Evolutionary conservation across 1,140 invertebrate genomes (phyloP).

Genomic region (Chymomyza costata): DNA sequence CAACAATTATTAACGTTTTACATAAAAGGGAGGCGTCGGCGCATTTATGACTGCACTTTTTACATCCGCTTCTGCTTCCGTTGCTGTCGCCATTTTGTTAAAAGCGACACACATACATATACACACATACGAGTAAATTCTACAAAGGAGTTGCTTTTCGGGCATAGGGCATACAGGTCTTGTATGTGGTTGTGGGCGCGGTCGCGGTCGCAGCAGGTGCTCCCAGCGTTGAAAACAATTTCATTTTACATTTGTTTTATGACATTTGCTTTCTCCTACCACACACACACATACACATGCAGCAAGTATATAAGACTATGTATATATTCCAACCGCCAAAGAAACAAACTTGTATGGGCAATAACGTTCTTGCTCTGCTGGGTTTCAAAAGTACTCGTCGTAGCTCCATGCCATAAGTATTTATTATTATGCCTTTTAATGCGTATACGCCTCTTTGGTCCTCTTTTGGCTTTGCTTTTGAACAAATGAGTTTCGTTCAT

Average conservation of each 20-base stretch:
- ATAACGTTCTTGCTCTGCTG: constrained; percentile 13
- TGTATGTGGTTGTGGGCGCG: constrained; percentile 16
- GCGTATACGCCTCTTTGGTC: constrained; percentile 46
- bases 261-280: constrained; percentile 56
- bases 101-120: constrained; percentile 7
- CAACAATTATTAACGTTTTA: constrained; percentile 72
- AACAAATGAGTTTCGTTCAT: constrained; percentile 70
- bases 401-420: constrained; percentile 43
- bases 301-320: constrained; percentile 27
- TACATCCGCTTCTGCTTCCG: constrained; percentile 68
- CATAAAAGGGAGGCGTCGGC: constrained; percentile 56
- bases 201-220: constrained; percentile 43
- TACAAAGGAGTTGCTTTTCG: constrained; percentile 19
- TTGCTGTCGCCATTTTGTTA: constrained; percentile 47
- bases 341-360: constrained; percentile 47
- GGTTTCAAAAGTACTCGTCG: constrained; percentile 3
- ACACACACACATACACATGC: background rate
- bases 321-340: constrained; percentile 33
- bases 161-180: constrained; percentile 35
- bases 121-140: constrained; percentile 4
- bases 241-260: constrained; percentile 73
- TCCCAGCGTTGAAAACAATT: constrained; percentile 62
- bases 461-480: constrained; percentile 61
- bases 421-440: constrained; percentile 72
- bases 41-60: constrained; percentile 73